A percentile compares a stretch with the other conserved stretches of the same genome.
These are phyloP conservation scores for Podarcis lilfordi DNA, from an alignment of 2,797 vertebrate species.

Conservation along the genomic window DNA sequence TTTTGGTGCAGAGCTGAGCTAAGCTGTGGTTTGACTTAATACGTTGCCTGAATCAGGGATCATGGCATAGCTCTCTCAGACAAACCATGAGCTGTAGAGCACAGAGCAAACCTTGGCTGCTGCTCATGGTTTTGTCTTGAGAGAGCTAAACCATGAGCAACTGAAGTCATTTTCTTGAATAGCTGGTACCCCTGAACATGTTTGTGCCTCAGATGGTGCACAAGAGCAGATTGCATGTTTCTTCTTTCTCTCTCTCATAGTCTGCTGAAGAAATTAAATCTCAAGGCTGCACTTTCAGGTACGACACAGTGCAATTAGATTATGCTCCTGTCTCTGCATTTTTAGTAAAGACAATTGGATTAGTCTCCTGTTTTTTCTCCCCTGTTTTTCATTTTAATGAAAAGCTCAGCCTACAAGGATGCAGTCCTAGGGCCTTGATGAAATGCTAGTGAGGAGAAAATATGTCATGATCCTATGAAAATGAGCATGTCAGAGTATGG, in stretches of 20 bases:
- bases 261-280: background rate
- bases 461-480: slow-evolving; percentile 14
- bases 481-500: slow-evolving; percentile 11
- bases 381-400: slow-evolving; percentile 25
- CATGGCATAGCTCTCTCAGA: too few relatives aligned
- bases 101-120: too few relatives aligned
- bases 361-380: slow-evolving; percentile 1
- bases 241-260: background rate
- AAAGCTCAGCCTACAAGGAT: background rate
- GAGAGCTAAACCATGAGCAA: too few relatives aligned
- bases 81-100: too few relatives aligned
- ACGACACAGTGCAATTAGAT: slow-evolving; percentile 4
- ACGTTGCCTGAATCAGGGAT: too few relatives aligned
- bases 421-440: background rate
- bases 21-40: too few relatives aligned
- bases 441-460: slow-evolving; percentile 22
- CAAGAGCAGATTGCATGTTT: background rate
- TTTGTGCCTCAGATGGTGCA: background rate
- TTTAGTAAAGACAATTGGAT: slow-evolving; percentile 11
- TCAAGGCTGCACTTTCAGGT: background rate
- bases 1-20: too few relatives aligned
- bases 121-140: too few relatives aligned
- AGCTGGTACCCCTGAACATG: background rate
- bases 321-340: background rate
- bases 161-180: background rate